phyloP scores from a whole-genome alignment of 2,113 vertebrate species.

The Actenoides hombroni region DNA sequence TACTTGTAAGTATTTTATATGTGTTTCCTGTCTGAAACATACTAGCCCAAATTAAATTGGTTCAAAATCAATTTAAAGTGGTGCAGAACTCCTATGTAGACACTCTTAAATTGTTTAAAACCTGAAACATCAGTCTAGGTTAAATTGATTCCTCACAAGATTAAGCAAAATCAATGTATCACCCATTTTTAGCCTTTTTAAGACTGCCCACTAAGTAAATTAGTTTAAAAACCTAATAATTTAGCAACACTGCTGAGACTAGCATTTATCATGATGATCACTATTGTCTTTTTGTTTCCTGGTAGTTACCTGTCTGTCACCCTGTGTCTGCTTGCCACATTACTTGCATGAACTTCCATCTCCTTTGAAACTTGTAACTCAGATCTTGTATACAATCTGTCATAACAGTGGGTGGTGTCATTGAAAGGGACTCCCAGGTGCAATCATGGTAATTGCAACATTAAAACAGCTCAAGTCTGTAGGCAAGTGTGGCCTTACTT shows the following conservation, averaged over 20 bases:
- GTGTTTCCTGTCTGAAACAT: not conserved
- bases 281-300: not conserved
- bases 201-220: conserved; percentile 4
- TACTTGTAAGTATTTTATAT: conserved; percentile 10
- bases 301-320: not conserved
- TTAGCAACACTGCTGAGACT: not conserved
- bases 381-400: not conserved
- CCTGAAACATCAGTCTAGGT: not conserved
- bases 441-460: not conserved
- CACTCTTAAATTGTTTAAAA: conserved; percentile 24
- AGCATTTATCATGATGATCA: not conserved
- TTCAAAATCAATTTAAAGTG: conserved; percentile 11
- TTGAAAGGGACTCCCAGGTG: not conserved
- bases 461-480: not conserved
- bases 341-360: not conserved
- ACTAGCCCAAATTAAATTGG: not conserved
- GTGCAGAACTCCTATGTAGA: not conserved
- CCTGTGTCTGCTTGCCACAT: not conserved
- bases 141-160: conserved; percentile 20
- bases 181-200: conserved; percentile 38
- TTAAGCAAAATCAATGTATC: conserved; percentile 41
- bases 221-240: conserved; percentile 9
- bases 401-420: not conserved
- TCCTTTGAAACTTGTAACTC: not conserved
- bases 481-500: not conserved